These are phyloP conservation scores for Enteromius afrohamiltoni DNA, from an alignment of 2,797 vertebrate genomes.

Conservation along the genomic window DNA sequence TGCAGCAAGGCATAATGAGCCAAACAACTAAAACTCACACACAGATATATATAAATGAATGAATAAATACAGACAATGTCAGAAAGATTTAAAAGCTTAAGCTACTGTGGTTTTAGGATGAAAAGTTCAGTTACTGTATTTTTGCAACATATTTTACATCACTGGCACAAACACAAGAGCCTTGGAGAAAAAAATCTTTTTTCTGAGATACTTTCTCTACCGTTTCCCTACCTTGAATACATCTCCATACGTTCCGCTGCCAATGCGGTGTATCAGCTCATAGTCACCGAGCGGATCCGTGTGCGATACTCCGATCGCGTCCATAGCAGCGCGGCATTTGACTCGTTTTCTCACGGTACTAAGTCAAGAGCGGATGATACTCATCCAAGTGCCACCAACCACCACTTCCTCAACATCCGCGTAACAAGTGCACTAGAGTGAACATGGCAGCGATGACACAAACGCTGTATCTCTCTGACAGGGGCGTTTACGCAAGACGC, in stretches of 20 bases:
- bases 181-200: not conserved
- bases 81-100: not conserved
- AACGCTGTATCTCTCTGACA: not conserved
- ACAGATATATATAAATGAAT: not conserved
- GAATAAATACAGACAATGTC: not conserved
- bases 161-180: not conserved
- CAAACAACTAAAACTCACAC: too few species aligned
- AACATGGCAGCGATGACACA: slow-evolving; percentile 17
- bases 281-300: slow-evolving; percentile 78
- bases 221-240: slow-evolving; percentile 76
- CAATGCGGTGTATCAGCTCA: slow-evolving; percentile 78
- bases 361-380: slow-evolving; percentile 25
- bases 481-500: slow-evolving; percentile 21
- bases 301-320: slow-evolving; percentile 72
- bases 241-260: slow-evolving; percentile 81
- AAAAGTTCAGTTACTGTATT: not conserved
- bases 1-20: not conserved
- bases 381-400: slow-evolving; percentile 27
- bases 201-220: not conserved
- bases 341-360: slow-evolving; percentile 7
- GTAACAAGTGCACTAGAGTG: slow-evolving; percentile 40
- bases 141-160: not conserved
- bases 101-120: not conserved
- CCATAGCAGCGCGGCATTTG: slow-evolving; percentile 54
- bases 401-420: slow-evolving; percentile 57